These are phyloP conservation scores for Emydocephalus ijimae DNA, from an alignment of 2,113 vertebrate species.

Conservation along the genomic window DNA sequence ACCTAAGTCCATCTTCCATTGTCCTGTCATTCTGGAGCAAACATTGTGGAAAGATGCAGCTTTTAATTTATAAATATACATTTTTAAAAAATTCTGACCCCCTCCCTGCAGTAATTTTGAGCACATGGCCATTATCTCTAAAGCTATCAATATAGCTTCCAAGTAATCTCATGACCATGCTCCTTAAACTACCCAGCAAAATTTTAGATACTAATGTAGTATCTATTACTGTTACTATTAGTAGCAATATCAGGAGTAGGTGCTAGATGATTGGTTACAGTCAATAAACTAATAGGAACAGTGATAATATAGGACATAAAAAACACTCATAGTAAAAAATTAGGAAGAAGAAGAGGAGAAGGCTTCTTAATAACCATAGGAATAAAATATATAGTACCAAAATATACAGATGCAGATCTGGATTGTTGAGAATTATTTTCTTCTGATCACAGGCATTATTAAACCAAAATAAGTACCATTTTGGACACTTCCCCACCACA, in stretches of 20 bases:
- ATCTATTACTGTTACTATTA: not conserved
- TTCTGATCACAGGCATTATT: slow-evolving; percentile 65
- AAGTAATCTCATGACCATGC: not conserved
- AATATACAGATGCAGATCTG: slow-evolving; percentile 2
- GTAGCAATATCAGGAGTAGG: not conserved
- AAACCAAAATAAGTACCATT: slow-evolving; percentile 70
- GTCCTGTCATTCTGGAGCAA: not conserved
- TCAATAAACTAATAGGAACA: too few relatives aligned
- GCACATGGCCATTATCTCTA: not conserved
- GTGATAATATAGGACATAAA: not conserved
- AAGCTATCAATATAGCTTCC: not conserved
- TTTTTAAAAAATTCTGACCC: not conserved
- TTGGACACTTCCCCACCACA: slow-evolving; percentile 69
- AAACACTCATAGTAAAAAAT: not conserved
- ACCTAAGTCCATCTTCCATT: not conserved
- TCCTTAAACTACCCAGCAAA: not conserved
- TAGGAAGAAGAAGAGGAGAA: not conserved
- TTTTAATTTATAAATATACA: not conserved
- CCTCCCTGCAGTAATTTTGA: not conserved
- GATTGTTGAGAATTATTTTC: slow-evolving; percentile 53
- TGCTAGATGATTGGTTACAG: not conserved
- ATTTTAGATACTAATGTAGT: not conserved
- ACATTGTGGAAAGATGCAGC: not conserved
- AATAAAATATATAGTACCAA: not conserved
- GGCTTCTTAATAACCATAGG: not conserved